Evolutionary conservation across 2,113 vertebrate species (phyloP), one percentile per base, ranked within the genome.

Genomic region (Mirza zaza): DNA sequence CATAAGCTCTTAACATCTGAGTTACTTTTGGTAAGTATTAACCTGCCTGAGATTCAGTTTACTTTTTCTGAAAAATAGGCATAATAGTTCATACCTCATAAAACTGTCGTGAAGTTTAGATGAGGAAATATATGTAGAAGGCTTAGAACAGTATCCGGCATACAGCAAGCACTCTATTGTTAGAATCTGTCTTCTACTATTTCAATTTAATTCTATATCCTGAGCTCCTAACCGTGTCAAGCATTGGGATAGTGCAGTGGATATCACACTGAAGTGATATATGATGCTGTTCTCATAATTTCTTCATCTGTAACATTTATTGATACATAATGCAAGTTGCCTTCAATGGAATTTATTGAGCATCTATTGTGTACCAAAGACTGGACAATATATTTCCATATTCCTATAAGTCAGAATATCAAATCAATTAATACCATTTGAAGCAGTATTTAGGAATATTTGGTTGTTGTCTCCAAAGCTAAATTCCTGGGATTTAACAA

Each of bases 381-480:
- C 80, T 93, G 68, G 67, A 9, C 8, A 91, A 71, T 55, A 5
- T 83, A 87, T 63, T 93, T 91, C 14, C 42, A 61, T 67, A 73
- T 61, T 39, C 59, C 61, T 90, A 5, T 57, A 86, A 75, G 29
- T 91, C 50, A 71, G 21, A n/a, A 94, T 79, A 91, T 75, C 13
- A 88, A 73, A 70, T 70, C 2, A n/a, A 81, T 82, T 95, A 93
- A 90, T 57, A 75, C 29, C 29, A 48, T 88, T 94, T 88, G 48
- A 96, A 85, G 32, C 67, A 75, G 39, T 63, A 48, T 80, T 95
- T 88, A 95, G 61, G n/a, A 94, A 36, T 81, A 63, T 75, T 84
- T 94, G 92, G 12, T 48, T 87, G 93, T 97, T 32, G 77, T 86
- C 39, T 67, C 42, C 67, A 94, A 82, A 94, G 76, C n/a, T 85